A percentile compares a stretch with the other conserved stretches of the same genome.
phyloP scores from a whole-genome alignment of 1,140 invertebrate genomes.

The Rhopalosiphum padi region DNA sequence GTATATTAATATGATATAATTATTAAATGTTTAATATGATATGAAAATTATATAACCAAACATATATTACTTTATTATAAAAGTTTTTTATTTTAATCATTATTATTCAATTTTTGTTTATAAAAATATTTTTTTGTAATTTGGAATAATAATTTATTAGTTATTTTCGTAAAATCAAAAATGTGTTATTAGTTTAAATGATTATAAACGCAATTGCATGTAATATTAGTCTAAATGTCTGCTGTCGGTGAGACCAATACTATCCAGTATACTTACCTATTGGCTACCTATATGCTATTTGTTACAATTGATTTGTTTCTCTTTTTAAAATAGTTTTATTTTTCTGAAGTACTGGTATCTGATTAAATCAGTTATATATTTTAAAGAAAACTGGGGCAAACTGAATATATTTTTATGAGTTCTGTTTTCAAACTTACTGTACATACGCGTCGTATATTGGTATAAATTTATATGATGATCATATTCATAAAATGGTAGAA shows the following conservation, averaged over 20 bases:
- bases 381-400: background rate
- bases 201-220: background rate
- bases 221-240: background rate
- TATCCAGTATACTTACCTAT: background rate
- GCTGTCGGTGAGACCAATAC: background rate
- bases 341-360: background rate
- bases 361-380: background rate
- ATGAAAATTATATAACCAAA: background rate
- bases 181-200: background rate
- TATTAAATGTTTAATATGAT: background rate
- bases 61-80: background rate
- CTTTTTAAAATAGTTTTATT: background rate
- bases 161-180: background rate
- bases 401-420: constrained; percentile 3
- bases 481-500: constrained; percentile 22
- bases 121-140: background rate
- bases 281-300: background rate
- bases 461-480: constrained; percentile 15
- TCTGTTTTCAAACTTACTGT: background rate
- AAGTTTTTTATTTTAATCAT: background rate
- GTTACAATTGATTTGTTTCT: background rate
- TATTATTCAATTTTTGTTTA: background rate
- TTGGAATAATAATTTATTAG: background rate
- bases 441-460: background rate
- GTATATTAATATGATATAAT: background rate